phyloP scores from a whole-genome alignment of 2,797 vertebrate genomes.

The Dryobates pubescens region DNA sequence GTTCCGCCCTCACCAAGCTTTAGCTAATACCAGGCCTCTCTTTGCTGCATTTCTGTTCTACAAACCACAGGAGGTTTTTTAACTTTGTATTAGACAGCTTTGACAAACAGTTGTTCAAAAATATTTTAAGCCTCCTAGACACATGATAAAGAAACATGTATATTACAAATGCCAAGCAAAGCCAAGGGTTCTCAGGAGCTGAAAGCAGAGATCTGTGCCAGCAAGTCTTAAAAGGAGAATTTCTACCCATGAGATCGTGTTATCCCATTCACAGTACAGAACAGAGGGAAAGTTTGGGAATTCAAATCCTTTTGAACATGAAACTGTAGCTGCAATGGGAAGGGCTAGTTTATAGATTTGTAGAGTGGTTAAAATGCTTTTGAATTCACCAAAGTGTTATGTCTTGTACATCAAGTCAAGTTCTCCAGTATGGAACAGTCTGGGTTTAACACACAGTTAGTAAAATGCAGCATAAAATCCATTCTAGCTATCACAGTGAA shows the following conservation, averaged over 20 bases:
- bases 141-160: constrained; percentile 61
- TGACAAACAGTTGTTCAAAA: constrained; percentile 59
- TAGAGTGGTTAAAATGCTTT: constrained; percentile 23
- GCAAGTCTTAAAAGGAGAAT: constrained; percentile 65
- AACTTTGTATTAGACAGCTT: constrained; percentile 49
- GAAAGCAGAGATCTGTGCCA: constrained; percentile 57
- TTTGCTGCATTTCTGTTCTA: constrained; percentile 40
- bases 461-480: constrained; percentile 14
- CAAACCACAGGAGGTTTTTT: constrained; percentile 45
- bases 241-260: constrained; percentile 60
- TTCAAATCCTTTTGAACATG: constrained; percentile 59
- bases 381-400: background rate
- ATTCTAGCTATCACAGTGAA: background rate
- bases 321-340: constrained; percentile 54
- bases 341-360: constrained; percentile 54
- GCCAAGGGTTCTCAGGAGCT: constrained; percentile 39
- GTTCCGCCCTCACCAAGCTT: constrained; percentile 52
- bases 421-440: background rate
- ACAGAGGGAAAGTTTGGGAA: constrained; percentile 61
- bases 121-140: constrained; percentile 55
- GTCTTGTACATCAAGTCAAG: background rate
- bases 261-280: constrained; percentile 61
- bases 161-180: constrained; percentile 63
- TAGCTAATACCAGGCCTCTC: constrained; percentile 36
- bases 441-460: background rate